Conservation (phyloP, 2,797 vertebrate species). For the Petrocephalus schoutedeni region DNA sequence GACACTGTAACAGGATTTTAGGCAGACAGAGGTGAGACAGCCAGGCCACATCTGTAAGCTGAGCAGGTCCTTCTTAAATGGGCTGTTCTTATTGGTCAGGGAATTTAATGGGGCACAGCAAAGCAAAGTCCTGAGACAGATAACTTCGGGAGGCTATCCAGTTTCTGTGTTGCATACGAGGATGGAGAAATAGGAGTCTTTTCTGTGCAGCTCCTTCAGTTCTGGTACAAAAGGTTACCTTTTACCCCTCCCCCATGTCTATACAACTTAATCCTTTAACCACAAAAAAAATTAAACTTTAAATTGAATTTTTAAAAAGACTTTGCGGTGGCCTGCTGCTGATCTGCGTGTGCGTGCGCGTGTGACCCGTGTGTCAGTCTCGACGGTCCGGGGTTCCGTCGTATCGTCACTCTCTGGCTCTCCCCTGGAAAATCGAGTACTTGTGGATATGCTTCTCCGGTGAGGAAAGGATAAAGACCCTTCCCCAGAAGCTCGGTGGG, state of each 20-base stretch:
- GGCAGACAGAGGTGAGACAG: neutral
- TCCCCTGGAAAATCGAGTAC: neutral
- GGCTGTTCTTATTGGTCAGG: neutral
- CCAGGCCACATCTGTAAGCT: neutral
- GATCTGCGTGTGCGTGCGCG: conserved; percentile 52
- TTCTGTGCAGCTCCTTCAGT: conserved; percentile 24
- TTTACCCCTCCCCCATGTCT: neutral
- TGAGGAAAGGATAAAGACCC: neutral
- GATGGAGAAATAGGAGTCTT: conserved; percentile 10
- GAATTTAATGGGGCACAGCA: neutral
- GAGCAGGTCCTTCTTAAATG: neutral
- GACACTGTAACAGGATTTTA: neutral
- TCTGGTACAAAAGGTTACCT: conserved; percentile 1
- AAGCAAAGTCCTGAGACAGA: neutral
- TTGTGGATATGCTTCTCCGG: neutral
- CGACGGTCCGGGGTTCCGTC: neutral
- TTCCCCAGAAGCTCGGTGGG: neutral
- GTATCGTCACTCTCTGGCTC: neutral
- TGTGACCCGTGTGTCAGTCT: conserved; percentile 37
- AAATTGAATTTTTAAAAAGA: conserved; percentile 35
- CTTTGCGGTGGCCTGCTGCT: conserved; percentile 58
- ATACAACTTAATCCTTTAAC: conserved; percentile 24
- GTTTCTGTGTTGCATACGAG: conserved; percentile 20
- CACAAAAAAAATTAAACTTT: conserved; percentile 32
- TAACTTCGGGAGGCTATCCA: neutral